Conservation (phyloP, 1,140 invertebrate genomes). For the Papilio machaon region DNA sequence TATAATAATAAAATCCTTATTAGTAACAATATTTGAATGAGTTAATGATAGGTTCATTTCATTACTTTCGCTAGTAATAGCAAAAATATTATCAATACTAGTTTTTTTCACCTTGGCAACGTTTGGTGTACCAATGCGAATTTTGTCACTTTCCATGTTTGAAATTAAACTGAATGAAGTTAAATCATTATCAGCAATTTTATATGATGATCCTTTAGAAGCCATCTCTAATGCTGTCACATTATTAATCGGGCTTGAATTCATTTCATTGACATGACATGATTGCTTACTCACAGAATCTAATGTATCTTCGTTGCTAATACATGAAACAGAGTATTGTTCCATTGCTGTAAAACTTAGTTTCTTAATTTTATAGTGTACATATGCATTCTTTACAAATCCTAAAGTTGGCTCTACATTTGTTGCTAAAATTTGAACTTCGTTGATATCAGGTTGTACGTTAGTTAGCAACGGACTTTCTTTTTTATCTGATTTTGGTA, state of each 20-base stretch:
- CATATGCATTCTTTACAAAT: constrained; percentile 57
- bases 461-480: constrained; percentile 34
- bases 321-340: constrained; percentile 59
- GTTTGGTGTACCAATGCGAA: background rate
- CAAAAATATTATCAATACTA: background rate
- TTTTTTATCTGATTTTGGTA: constrained; percentile 35
- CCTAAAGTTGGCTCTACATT: constrained; percentile 55
- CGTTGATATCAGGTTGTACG: constrained; percentile 43
- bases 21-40: constrained; percentile 7
- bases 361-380: constrained; percentile 64
- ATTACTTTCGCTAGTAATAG: constrained; percentile 2
- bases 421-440: constrained; percentile 63
- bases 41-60: constrained; percentile 7
- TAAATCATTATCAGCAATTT: background rate
- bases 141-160: background rate
- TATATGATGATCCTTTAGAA: background rate
- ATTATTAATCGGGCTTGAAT: background rate
- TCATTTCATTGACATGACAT: constrained; percentile 6
- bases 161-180: background rate
- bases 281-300: constrained; percentile 17
- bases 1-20: background rate
- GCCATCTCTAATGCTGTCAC: background rate
- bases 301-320: constrained; percentile 32
- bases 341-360: constrained; percentile 59
- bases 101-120: background rate